Base-by-base conservation (phyloP, 2,888 invertebrate species). In the Phyllotreta striolata region DNA sequence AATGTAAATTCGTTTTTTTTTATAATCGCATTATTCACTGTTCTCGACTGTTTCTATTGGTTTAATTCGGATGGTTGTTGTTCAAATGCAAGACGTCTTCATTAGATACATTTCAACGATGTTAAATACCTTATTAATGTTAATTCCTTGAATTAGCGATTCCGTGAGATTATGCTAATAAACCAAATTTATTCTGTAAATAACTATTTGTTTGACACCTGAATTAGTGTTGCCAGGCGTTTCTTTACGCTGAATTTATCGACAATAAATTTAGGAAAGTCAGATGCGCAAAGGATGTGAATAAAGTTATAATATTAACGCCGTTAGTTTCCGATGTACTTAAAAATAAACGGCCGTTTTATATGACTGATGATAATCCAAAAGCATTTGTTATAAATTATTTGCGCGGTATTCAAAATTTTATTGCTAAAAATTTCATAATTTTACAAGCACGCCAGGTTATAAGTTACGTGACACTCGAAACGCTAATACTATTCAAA, bases 131-230 rank as follows among this genome's bases (percentile, higher is more conserved):
- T 49, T 49, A 49, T 49, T 49, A 49, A 49, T 49, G 49, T 49
- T 49, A 49, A 49, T 49, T 49, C 35, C 12, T 34, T 37, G 49
- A 35, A 49, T 49, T 49, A 49, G 49, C 49, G 49, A 49, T 49
- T 49, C 49, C 49, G 49, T 49, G 49, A 49, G 49, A 49, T 49
- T 49, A 49, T 49, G 49, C 49, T 49, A 49, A 49, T 49, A 49
- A 49, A 49, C 35, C n/a, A 49, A 49, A 49, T 49, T 49, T 49
- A 49, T 49, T 49, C 49, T 49, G 49, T 49, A 49, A 49, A 49
- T 49, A 49, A 49, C 49, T 49, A 49, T 49, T 35, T 49, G 49
- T 49, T 49, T 49, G 49, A 49, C 49, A 49, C 49, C 49, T 49
- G 49, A 49, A 35, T 49, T 49, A 35, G 49, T 49, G 49, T 49